Percentiles rank a stretch among this genome's conserved stretches.
These are phyloP conservation scores for Cuculus canorus DNA, from an alignment of 2,797 vertebrate genomes.

Conservation along the genomic window DNA sequence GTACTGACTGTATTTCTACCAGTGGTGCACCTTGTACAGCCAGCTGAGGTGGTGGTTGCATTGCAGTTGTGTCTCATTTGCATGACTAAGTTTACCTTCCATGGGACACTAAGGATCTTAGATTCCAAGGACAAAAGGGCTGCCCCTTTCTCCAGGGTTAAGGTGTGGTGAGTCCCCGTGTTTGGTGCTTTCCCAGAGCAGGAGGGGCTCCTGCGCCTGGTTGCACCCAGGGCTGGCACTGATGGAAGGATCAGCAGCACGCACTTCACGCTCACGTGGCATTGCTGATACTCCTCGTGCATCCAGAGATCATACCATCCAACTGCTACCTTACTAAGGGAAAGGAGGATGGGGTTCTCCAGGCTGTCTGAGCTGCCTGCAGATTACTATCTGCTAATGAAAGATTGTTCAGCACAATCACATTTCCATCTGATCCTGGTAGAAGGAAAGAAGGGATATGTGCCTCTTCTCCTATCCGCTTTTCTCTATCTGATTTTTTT, in stretches of 20 bases:
- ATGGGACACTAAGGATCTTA: neutral
- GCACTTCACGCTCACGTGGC: accelerated
- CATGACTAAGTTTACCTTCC: neutral
- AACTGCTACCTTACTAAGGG: neutral
- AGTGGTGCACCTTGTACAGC: accelerated
- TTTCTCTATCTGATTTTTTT: neutral
- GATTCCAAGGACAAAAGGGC: neutral
- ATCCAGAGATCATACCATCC: neutral
- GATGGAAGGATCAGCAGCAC: neutral
- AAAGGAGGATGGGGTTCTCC: neutral
- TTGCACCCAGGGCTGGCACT: neutral
- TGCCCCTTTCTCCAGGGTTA: neutral
- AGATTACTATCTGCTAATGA: neutral
- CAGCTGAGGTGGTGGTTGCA: neutral
- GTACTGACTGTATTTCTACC: neutral
- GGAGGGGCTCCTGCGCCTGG: neutral
- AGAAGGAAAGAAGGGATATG: neutral
- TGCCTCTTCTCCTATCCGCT: accelerated
- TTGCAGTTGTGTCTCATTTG: accelerated
- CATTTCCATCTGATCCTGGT: neutral
- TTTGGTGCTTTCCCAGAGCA: neutral
- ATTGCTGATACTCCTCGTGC: accelerated
- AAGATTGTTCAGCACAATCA: neutral
- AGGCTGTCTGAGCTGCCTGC: neutral
- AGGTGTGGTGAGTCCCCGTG: neutral